These are phyloP conservation scores for Pleuronectes platessa DNA, from an alignment of 2,113 vertebrate genomes.

Conservation along the genomic window DNA sequence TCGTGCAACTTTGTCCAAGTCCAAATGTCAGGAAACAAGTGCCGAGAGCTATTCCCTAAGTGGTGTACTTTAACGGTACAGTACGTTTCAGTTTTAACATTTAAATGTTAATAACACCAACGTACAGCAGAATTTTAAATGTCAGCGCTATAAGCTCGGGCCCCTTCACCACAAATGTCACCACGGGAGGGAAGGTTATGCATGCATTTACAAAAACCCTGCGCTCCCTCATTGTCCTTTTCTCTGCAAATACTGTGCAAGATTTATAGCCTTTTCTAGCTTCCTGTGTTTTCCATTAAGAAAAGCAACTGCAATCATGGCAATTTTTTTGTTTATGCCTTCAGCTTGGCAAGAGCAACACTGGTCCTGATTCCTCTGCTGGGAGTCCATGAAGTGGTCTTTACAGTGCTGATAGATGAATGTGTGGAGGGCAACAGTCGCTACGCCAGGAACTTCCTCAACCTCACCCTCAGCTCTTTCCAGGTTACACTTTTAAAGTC, in stretches of 20 bases:
- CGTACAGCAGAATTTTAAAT: neutral
- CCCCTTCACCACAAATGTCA: too few species aligned
- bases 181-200: neutral
- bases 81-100: constrained; percentile 1
- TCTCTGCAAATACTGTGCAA: neutral
- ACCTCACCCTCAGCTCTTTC: constrained; percentile 92
- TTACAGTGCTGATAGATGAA: constrained; percentile 90
- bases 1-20: neutral
- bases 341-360: constrained; percentile 91
- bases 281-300: neutral
- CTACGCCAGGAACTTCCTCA: constrained; percentile 87
- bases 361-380: constrained; percentile 92
- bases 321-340: neutral
- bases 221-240: neutral
- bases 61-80: neutral
- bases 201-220: neutral
- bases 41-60: neutral
- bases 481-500: constrained; percentile 75
- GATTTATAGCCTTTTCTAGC: too few species aligned
- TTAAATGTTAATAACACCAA: constrained; percentile 3
- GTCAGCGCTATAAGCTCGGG: too few species aligned
- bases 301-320: neutral
- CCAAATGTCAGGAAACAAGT: neutral
- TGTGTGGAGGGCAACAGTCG: constrained; percentile 85
- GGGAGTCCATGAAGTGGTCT: constrained; percentile 93